Base-by-base conservation (phyloP, 2,888 invertebrate genomes). In the Apamea anceps region DNA sequence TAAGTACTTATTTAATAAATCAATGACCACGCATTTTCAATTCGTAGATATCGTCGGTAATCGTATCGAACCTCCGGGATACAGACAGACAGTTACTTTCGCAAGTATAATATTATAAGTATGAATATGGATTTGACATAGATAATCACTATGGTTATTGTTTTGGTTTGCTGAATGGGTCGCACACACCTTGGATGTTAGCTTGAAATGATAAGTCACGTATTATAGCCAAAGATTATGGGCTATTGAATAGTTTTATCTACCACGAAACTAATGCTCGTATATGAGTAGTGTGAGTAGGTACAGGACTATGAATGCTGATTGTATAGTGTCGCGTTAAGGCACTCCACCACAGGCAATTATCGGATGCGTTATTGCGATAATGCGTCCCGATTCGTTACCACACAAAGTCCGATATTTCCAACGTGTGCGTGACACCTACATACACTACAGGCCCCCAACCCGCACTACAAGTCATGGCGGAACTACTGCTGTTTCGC, bases 1-100 rank as follows among this genome's bases (percentile, higher is more conserved):
- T 5, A 57, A 3, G 25, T 57, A 60, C 57, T 3, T 57, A 12
- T 10, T 21, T 21, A 54, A 54, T 21, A 54, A 54, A 54, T 54
- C 51, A 54, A 25, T 45, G 42, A 65, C 77, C 65, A 21, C 65
- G n/a, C 75, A 74, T 75, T 77, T 65, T 45, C n/a, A 65, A 75
- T 57, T 75, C n/a, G 4, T n/a, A n/a, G n/a, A 8, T 42, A 67
- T 42, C 15, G 42, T n/a, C 42, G n/a, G 42, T 67, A 42, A n/a
- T 18, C 67, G 2, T 67, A 42, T 42, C 10, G 42, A 1, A 42
- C 42, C 42, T 42, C 42, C 13, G 15, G 48, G 13, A 15, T 48
- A 45, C 45, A 45, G 45, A 45, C 12, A 13, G 45, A 45, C 18
- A 15, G 15, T 15, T 51, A 51, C 18, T 51, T 51, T 51, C 15